These are phyloP conservation scores for Sylvilagus floridanus DNA, from an alignment of 2,797 vertebrate species.

Conservation along the genomic window DNA sequence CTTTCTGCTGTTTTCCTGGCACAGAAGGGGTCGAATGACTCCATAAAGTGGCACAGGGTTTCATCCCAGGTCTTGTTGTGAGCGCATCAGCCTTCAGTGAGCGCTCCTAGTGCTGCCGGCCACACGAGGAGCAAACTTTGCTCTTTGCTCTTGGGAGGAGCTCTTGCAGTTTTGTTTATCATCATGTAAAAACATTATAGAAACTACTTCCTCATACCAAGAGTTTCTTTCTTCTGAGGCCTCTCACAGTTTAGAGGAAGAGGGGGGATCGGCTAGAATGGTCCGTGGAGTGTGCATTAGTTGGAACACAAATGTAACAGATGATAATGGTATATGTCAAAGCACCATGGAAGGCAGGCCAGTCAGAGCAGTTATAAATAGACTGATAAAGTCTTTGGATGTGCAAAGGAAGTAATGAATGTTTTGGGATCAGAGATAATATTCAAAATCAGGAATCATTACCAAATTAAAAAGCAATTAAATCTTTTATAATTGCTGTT, in stretches of 20 bases:
- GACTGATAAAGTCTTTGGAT: neutral
- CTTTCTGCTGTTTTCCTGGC: neutral
- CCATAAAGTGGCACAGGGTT: neutral
- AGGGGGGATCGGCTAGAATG: neutral
- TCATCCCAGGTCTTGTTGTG: neutral
- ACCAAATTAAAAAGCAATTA: constrained; percentile 71
- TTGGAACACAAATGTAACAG: neutral
- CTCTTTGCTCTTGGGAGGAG: neutral
- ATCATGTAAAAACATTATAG: neutral
- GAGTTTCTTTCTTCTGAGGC: neutral
- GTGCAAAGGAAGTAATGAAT: neutral
- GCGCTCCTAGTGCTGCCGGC: neutral
- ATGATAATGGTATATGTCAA: constrained; percentile 28
- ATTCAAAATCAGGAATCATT: constrained; percentile 61
- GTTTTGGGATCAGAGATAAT: neutral
- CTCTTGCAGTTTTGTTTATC: neutral
- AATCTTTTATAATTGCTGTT: constrained; percentile 51
- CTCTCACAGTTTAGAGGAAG: neutral
- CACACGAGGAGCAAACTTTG: neutral
- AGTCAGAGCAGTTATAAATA: constrained; percentile 7
- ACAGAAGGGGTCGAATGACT: neutral
- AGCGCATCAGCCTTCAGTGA: neutral
- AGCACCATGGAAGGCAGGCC: neutral
- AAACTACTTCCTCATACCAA: neutral
- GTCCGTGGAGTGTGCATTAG: neutral